Conservation (phyloP, 35 echinoderm and acorn worm genomes). For the Chiridota heheva region DNA sequence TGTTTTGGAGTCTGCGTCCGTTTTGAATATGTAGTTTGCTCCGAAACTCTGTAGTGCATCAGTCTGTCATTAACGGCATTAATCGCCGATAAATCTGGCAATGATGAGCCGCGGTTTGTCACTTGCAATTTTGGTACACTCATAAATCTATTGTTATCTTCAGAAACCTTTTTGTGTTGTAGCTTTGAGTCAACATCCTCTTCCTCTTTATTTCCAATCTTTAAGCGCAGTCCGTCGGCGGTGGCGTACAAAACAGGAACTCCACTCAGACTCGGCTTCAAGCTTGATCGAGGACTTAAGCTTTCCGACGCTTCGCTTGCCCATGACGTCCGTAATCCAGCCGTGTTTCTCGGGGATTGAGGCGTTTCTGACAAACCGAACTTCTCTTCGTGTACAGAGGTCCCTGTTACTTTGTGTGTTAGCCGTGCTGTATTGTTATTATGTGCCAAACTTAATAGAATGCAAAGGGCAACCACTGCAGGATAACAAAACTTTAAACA, state of each 20-base stretch:
- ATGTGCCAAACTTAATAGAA: constrained; percentile 9
- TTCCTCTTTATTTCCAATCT: constrained; percentile 17
- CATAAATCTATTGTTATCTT: too few species aligned
- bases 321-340: constrained; percentile 12
- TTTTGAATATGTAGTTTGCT: too few species aligned
- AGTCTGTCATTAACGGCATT: too few species aligned
- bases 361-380: too few species aligned
- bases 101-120: too few species aligned
- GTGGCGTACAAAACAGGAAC: constrained; percentile 18
- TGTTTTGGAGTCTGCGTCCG: too few species aligned
- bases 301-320: constrained; percentile 27
- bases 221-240: constrained; percentile 2
- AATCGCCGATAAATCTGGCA: too few species aligned
- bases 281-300: neutral
- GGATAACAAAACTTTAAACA: constrained; percentile 34
- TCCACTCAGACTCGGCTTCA: neutral
- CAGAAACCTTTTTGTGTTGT: too few species aligned
- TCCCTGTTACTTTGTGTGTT: neutral
- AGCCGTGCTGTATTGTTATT: neutral
- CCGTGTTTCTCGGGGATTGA: neutral
- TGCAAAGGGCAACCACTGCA: constrained; percentile 2
- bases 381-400: neutral
- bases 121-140: too few species aligned
- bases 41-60: too few species aligned
- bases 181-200: too few species aligned